phyloP scores from a whole-genome alignment of 2,797 vertebrate genomes.

The Enteromius viviparus region DNA sequence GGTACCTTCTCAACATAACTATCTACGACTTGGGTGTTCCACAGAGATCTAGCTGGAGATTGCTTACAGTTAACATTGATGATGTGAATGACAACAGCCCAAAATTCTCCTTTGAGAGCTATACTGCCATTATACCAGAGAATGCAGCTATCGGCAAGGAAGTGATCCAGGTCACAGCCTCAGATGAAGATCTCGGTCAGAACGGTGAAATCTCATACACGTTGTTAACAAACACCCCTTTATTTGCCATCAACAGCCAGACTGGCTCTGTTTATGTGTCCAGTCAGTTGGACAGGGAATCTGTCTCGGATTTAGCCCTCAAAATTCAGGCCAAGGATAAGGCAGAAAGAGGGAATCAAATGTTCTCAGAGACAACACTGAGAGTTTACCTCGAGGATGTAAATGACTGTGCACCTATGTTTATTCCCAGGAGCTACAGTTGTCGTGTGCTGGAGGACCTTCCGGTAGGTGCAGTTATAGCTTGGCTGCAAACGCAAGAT shows the following conservation, averaged over 20 bases:
- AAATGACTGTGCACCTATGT: slow-evolving; percentile 92
- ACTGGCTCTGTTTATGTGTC: slow-evolving; percentile 87
- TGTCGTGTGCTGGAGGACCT: slow-evolving; percentile 92
- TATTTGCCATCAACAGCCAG: slow-evolving; percentile 87
- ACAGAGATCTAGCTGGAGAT: slow-evolving; percentile 86
- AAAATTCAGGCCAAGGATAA: slow-evolving; percentile 92
- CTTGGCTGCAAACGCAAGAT: slow-evolving; percentile 91
- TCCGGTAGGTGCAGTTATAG: slow-evolving; percentile 87
- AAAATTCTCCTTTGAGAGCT: slow-evolving; percentile 81
- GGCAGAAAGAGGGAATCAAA: slow-evolving; percentile 81
- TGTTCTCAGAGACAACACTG: slow-evolving; percentile 84
- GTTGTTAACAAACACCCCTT: slow-evolving; percentile 82
- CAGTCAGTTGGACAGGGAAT: slow-evolving; percentile 86
- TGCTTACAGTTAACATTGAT: slow-evolving; percentile 85
- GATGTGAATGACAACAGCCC: slow-evolving; percentile 95
- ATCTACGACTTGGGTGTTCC: slow-evolving; percentile 93
- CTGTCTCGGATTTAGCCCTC: slow-evolving; percentile 76
- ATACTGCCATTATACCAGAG: slow-evolving; percentile 82
- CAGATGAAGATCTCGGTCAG: slow-evolving; percentile 85
- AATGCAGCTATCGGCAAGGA: slow-evolving; percentile 80
- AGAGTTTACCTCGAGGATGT: slow-evolving; percentile 89
- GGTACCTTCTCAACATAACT: slow-evolving; percentile 90
- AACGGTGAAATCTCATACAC: slow-evolving; percentile 87
- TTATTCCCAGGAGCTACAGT: slow-evolving; percentile 87
- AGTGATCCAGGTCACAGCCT: slow-evolving; percentile 82